phyloP scores from a whole-genome alignment of 2,113 vertebrate genomes.

The Amphilophus citrinellus region DNA sequence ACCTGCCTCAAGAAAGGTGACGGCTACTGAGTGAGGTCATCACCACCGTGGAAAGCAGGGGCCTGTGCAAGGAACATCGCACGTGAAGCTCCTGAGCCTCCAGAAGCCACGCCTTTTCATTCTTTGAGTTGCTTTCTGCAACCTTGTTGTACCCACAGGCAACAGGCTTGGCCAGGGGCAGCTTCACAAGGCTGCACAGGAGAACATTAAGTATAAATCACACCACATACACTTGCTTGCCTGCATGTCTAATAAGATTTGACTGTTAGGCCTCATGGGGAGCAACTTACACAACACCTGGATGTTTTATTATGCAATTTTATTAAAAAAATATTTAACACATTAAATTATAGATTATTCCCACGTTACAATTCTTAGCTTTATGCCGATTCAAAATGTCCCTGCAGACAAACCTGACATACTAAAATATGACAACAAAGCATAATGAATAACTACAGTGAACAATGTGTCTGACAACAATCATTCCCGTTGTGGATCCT shows the following conservation, averaged over 20 bases:
- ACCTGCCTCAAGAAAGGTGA: constrained; percentile 79
- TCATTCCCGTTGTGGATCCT: not conserved
- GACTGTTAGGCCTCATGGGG: not conserved
- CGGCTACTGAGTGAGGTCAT: constrained; percentile 38
- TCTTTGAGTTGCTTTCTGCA: constrained; percentile 77
- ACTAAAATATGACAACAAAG: not conserved
- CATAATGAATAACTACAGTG: not conserved
- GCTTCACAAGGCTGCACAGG: constrained; percentile 65
- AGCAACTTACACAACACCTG: not conserved
- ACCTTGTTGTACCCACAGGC: constrained; percentile 64
- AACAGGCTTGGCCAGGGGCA: constrained; percentile 52
- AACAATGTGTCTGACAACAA: not conserved
- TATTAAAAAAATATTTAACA: not conserved
- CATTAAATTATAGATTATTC: not conserved
- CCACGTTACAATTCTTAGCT: not conserved
- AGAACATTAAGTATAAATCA: not conserved
- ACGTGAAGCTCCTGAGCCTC: constrained; percentile 74
- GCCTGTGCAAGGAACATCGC: constrained; percentile 83
- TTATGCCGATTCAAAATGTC: not conserved
- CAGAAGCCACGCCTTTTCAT: constrained; percentile 81
- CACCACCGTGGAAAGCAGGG: constrained; percentile 81
- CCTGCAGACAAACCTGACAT: not conserved
- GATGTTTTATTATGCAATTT: not conserved
- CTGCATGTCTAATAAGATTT: accelerated
- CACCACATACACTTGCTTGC: not conserved